Percentiles rank a stretch among this genome's conserved stretches.
phyloP scores from a whole-genome alignment of 1,140 invertebrate genomes.

The Matsumurasca onukii region DNA sequence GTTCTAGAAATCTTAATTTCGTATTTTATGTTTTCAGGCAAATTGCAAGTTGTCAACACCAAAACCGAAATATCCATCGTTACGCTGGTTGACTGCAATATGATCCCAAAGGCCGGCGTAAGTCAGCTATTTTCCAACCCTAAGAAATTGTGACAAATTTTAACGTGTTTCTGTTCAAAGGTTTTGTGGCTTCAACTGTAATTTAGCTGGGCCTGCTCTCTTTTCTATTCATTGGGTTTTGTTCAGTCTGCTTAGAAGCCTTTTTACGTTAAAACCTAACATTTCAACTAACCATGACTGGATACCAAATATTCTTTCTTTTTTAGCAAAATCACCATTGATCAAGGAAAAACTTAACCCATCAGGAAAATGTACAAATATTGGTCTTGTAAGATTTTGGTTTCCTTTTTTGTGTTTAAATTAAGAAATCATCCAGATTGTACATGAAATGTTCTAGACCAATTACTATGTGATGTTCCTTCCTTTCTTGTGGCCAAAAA shows the following conservation, averaged over 20 bases:
- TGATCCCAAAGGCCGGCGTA: slow-evolving; percentile 3
- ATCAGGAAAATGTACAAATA: too few species aligned
- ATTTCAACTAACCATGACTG: not conserved
- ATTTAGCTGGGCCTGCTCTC: not conserved
- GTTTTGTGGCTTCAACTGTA: not conserved
- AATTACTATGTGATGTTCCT: too few species aligned
- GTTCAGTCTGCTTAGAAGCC: not conserved
- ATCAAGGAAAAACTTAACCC: too few species aligned
- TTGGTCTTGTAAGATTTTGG: too few species aligned
- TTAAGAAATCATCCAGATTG: too few species aligned
- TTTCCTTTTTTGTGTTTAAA: too few species aligned
- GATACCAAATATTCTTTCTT: not conserved
- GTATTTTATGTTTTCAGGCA: too few species aligned
- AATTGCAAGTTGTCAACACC: not conserved
- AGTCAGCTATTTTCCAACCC: not conserved
- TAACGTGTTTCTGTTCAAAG: not conserved
- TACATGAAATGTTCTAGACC: too few species aligned
- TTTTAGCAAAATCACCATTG: too few species aligned
- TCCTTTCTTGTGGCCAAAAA: too few species aligned
- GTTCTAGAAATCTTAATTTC: too few species aligned
- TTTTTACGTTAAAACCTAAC: not conserved
- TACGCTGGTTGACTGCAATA: slow-evolving; percentile 12
- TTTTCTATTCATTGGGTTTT: not conserved
- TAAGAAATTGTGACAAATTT: not conserved
- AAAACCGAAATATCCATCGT: slow-evolving; percentile 2